Base-by-base conservation (phyloP, 1,140 invertebrate genomes). In the Asobara japonica region DNA sequence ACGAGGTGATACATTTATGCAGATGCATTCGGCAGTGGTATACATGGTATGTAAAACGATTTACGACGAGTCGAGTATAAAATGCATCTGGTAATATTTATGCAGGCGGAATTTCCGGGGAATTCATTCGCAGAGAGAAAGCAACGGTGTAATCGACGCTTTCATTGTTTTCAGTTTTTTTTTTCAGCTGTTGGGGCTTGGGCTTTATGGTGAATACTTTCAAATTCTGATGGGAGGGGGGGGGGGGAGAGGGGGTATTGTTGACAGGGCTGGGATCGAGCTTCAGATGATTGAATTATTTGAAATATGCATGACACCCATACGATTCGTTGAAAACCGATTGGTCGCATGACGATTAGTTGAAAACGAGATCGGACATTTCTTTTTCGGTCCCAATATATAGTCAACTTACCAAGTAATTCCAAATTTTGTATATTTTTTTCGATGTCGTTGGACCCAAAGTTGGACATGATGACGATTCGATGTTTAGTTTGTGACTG, bases 41-140 rank as follows among this genome's bases (percentile, higher is more conserved):
- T 22, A 51, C 16, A 67, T 27, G 51, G 51, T 51, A 67, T 51
- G 65, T 51, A 51, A 67, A 67, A 67, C 65, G 41, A 51, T 67
- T 67, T 48, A 67, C 45, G 41, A 27, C 45, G 22, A 56, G 65
- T 48, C 41, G 65, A 45, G 41, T 67, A 41, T 66, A 66, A 66
- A 66, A 66, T 66, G 33, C 36, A 51, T 48, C 38, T n/a, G 27
- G 41, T 8, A 48, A 67, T 51, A 31, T 67, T 29, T 67, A 67
- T 67, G 45, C 65, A 20, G 64, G 22, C 38, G 8, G 65, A 67
- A 67, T 51, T 67, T 51, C 65, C 65, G 65, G 65, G 65, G 22
- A 45, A 67, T 51, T 67, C 38, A 67, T 51, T 51, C 41, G 36
- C 13, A 5, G 65, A 67, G 33, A 66, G 33, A 30, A 66, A 22